Percentiles rank a stretch among this genome's conserved stretches.
phyloP scores from a whole-genome alignment of 2,888 invertebrate genomes.

The Brachyopa scutellaris region DNA sequence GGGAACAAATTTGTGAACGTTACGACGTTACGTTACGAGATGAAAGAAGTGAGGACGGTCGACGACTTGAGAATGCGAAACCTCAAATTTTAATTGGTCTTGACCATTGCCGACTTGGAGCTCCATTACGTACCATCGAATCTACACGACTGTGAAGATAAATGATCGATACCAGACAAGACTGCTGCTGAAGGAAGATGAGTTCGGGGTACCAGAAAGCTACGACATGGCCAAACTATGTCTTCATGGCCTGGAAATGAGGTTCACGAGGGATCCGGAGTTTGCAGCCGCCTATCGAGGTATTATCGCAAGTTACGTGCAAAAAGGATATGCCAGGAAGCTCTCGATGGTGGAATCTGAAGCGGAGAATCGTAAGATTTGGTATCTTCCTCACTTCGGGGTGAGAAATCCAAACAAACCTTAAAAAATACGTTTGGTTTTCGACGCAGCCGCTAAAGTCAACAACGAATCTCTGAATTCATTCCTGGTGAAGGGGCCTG shows the following conservation, averaged over 20 bases:
- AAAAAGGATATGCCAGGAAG: constrained; percentile 48
- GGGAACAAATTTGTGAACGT: neutral
- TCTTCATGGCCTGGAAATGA: constrained; percentile 46
- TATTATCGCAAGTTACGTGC: constrained; percentile 43
- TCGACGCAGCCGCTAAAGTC: too few relatives aligned
- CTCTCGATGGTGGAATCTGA: neutral
- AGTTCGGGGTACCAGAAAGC: constrained; percentile 34
- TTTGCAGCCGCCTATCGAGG: constrained; percentile 51
- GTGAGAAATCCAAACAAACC: constrained; percentile 73
- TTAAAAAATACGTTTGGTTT: too few relatives aligned
- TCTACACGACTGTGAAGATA: neutral
- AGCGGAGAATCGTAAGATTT: constrained; percentile 2
- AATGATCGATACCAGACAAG: constrained; percentile 4
- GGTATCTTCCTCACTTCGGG: constrained; percentile 73
- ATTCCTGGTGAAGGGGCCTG: constrained; percentile 75
- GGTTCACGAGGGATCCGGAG: constrained; percentile 48
- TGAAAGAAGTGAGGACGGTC: too few relatives aligned
- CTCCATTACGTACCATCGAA: neutral
- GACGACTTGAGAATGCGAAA: too few relatives aligned
- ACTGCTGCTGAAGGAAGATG: constrained; percentile 41
- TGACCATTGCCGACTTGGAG: too few relatives aligned
- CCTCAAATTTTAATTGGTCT: constrained; percentile 34
- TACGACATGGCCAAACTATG: constrained; percentile 37
- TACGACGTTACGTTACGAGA: too few relatives aligned
- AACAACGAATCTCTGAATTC: constrained; percentile 74